Percentiles rank a stretch among this genome's conserved stretches.
phyloP scores from a whole-genome alignment of 2,113 vertebrate species.

The Ariopsis seemanni region DNA sequence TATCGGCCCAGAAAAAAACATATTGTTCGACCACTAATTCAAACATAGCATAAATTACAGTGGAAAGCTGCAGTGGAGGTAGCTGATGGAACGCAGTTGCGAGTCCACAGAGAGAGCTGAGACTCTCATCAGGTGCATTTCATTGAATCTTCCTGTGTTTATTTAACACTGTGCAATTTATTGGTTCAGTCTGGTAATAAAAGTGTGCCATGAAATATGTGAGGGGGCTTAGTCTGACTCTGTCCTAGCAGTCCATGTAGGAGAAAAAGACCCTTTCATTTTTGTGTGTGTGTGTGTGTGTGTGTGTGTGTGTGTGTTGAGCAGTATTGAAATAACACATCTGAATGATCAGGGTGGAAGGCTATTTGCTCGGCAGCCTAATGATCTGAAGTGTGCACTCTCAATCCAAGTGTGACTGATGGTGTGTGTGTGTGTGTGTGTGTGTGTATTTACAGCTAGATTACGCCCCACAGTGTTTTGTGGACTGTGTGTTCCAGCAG shows the following conservation, averaged over 20 bases:
- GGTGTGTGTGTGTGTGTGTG: background rate
- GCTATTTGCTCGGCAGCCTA: conserved; percentile 36
- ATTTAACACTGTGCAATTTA: conserved; percentile 24
- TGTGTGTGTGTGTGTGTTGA: conserved; percentile 6
- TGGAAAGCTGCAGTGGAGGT: conserved; percentile 8
- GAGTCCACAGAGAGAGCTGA: conserved; percentile 50
- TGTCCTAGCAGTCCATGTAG: background rate
- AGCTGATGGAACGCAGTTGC: conserved; percentile 47
- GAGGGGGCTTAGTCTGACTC: conserved; percentile 16
- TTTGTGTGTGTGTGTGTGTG: conserved; percentile 3
- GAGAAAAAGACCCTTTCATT: conserved; percentile 8
- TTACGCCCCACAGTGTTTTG: conserved; percentile 6
- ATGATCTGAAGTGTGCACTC: conserved; percentile 20
- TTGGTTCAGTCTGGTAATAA: background rate
- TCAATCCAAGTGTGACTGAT: conserved; percentile 14
- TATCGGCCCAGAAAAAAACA: too few species aligned
- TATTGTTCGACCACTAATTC: too few species aligned
- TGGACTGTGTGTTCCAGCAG: background rate
- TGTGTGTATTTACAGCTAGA: background rate
- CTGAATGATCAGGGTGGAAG: conserved; percentile 33
- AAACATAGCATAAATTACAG: background rate
- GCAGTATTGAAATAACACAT: conserved; percentile 8
- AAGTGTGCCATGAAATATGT: conserved; percentile 12
- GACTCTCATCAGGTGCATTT: conserved; percentile 49
- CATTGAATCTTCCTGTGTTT: background rate